phyloP scores from a whole-genome alignment of 2,888 invertebrate species.

The Drosophila histrio region DNA sequence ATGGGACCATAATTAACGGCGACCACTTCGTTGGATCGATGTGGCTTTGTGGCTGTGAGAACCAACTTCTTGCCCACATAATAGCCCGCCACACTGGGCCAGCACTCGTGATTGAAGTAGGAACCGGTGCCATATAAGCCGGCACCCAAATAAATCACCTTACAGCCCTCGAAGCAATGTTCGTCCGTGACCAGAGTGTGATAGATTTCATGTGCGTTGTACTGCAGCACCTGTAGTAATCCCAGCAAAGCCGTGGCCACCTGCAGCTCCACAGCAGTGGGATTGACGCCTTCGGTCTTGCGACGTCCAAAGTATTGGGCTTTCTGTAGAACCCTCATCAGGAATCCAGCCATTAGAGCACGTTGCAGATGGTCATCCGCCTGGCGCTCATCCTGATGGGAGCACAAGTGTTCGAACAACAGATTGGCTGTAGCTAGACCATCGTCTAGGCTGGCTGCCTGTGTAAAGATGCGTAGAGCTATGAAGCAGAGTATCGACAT shows the following conservation, averaged over 20 bases:
- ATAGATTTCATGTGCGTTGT: conserved; percentile 93
- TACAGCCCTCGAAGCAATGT: conserved; percentile 84
- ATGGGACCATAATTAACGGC: conserved; percentile 94
- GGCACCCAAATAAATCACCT: conserved; percentile 85
- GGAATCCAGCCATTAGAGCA: conserved; percentile 90
- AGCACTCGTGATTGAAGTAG: conserved; percentile 93
- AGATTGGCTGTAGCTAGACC: conserved; percentile 82
- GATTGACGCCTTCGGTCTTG: conserved; percentile 84
- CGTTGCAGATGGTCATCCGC: conserved; percentile 90
- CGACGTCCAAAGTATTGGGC: conserved; percentile 87
- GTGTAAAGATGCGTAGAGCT: conserved; percentile 91
- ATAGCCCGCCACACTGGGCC: conserved; percentile 91
- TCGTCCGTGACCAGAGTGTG: conserved; percentile 87
- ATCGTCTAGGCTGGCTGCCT: conserved; percentile 84
- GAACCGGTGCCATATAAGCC: conserved; percentile 91
- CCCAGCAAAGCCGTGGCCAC: conserved; percentile 88
- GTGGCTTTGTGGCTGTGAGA: conserved; percentile 88
- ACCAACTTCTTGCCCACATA: conserved; percentile 90
- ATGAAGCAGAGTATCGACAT: conserved; percentile 92
- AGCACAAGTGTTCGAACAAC: conserved; percentile 88
- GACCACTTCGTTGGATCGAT: conserved; percentile 88
- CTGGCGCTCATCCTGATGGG: conserved; percentile 87
- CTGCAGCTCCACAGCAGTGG: conserved; percentile 86
- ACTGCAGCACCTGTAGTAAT: conserved; percentile 91
- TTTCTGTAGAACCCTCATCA: conserved; percentile 89